Evolutionary conservation across 2,888 invertebrate species (phyloP).

Genomic region (Mythimna loreyi): DNA sequence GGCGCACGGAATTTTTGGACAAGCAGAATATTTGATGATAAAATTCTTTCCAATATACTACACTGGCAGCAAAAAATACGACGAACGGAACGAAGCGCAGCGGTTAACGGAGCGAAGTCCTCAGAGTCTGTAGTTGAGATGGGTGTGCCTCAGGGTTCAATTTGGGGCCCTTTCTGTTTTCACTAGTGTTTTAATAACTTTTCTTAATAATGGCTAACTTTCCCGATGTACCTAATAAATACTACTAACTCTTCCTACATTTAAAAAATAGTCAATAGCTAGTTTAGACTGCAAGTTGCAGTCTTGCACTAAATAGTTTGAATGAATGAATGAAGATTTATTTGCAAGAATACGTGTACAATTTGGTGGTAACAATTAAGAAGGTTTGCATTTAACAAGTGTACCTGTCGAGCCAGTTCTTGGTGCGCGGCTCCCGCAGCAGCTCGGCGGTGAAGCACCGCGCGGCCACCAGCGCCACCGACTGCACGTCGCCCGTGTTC

Average conservation of each 20-base stretch:
- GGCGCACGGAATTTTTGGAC: neutral
- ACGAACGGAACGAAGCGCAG: too few species aligned
- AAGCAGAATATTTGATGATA: too few species aligned
- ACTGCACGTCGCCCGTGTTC: slow-evolving; percentile 97
- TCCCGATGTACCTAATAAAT: neutral
- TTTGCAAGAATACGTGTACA: too few species aligned
- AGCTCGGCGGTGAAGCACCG: slow-evolving; percentile 94
- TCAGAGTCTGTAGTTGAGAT: neutral
- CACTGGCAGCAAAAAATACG: neutral
- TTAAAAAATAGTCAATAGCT: neutral
- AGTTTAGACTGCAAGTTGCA: too few species aligned
- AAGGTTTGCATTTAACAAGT: neutral
- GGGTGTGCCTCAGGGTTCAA: neutral
- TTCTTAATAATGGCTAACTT: neutral
- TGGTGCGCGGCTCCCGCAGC: slow-evolving; percentile 92
- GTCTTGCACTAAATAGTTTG: neutral
- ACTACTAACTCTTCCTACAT: neutral
- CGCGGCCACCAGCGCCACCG: slow-evolving; percentile 95
- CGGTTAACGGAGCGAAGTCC: neutral
- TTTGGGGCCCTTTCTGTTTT: neutral
- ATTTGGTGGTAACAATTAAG: too few species aligned
- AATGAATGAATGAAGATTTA: too few species aligned
- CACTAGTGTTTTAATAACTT: neutral
- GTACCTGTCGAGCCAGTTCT: slow-evolving; percentile 55
- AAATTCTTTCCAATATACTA: neutral